Evolutionary conservation across 2,113 vertebrate species (phyloP), one percentile per base, ranked within the genome.

Genomic region (Polypterus bichir): DNA sequence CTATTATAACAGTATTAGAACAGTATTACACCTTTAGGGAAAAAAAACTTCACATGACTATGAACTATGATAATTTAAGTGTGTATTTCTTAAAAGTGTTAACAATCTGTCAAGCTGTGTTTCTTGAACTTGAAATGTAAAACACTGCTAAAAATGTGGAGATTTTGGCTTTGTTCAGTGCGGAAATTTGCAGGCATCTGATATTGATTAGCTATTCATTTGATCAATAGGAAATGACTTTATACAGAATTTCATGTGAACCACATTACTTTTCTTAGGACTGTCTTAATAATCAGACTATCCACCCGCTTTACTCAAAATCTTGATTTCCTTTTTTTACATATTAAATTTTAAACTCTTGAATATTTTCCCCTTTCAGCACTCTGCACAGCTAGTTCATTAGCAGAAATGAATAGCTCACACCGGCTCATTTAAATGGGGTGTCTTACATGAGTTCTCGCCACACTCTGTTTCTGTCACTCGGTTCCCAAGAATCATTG

Each of bases 401-500:
- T 97, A 97, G 92, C 90, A 92, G 89, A 91, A 95, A 97, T 97
- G 94, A 94, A 97, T 97, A 91, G 93, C 88, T 83, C 81, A 87
- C 86, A 89, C 87, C 81, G 79, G 89, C 94, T 96, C 92, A 92
- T 97, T 94, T 97, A 97, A 93, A 98, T 92, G 87, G 90, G 88
- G 91, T 94, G 95, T 97, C 92, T 93, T 94, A 93, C 93, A 94
- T 90, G 89, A 91, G 89, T 92, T 93, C 93, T 93, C 90, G 85
- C 91, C 85, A 78, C 87, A 93, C 93, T 98, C 91, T 91, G 92
- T 97, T 95, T 93, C 95, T 90, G 93, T 97, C 95, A 95, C 90
- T 91, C 83, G 88, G 91, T 91, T 93, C 91, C 85, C 85, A 92
- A 91, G 94, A 98, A 97, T 97, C 96, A 98, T 97, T 95, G 95